These are phyloP conservation scores for Brachylomia viminalis DNA, from an alignment of 2,888 invertebrate species.

Conservation along the genomic window DNA sequence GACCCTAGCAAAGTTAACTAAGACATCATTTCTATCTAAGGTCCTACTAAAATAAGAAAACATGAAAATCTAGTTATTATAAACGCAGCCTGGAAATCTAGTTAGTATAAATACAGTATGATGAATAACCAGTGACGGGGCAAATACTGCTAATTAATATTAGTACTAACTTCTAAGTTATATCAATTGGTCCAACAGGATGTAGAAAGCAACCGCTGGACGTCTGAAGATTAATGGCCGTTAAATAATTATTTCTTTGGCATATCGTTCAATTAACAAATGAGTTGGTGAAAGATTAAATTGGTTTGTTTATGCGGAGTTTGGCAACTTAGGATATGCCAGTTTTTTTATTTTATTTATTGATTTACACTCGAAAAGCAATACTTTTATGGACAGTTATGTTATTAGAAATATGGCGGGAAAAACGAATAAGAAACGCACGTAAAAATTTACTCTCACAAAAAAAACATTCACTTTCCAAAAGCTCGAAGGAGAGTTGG, in stretches of 20 bases:
- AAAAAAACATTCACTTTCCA: background rate
- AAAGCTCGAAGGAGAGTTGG: background rate
- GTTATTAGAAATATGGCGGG: background rate
- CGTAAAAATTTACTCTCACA: background rate
- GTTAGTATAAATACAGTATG: constrained; percentile 31
- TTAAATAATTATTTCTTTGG: constrained; percentile 50
- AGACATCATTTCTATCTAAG: background rate
- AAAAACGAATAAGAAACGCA: background rate
- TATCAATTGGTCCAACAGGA: constrained; percentile 65
- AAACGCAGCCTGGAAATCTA: constrained; percentile 38
- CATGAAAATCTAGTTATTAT: constrained; percentile 40
- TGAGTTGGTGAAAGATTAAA: constrained; percentile 23
- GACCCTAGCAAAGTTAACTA: background rate
- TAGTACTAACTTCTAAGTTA: constrained; percentile 35
- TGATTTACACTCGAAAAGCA: background rate
- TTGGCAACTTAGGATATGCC: background rate
- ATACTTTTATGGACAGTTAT: background rate
- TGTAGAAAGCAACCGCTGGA: constrained; percentile 61
- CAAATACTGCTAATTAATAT: constrained; percentile 68
- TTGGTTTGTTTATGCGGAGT: constrained; percentile 23
- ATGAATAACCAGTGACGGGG: constrained; percentile 59
- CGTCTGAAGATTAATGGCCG: constrained; percentile 47
- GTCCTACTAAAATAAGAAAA: constrained; percentile 4
- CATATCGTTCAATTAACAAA: constrained; percentile 48
- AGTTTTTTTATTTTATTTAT: background rate